These are phyloP conservation scores for Cheilosia pagana DNA, from an alignment of 2,888 invertebrate species.

Conservation along the genomic window DNA sequence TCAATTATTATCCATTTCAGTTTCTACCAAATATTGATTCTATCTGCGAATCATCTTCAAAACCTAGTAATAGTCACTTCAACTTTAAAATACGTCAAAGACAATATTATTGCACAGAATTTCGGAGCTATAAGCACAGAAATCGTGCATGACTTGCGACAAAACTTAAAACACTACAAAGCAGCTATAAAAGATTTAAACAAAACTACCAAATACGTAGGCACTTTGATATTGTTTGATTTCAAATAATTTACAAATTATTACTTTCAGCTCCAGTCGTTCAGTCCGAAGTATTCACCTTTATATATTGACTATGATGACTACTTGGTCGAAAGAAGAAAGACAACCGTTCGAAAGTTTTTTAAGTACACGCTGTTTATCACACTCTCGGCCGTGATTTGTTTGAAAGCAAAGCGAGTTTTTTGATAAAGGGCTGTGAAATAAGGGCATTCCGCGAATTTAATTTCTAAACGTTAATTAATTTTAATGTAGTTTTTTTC, in stretches of 20 bases:
- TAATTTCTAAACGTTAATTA: slow-evolving; percentile 8
- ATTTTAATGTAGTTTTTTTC: slow-evolving; percentile 12
- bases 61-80: slow-evolving; percentile 80
- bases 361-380: slow-evolving; percentile 81
- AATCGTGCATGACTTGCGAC: slow-evolving; percentile 76
- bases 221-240: slow-evolving; percentile 18
- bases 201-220: slow-evolving; percentile 81
- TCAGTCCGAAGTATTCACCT: slow-evolving; percentile 80
- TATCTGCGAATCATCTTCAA: slow-evolving; percentile 82
- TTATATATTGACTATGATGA: slow-evolving; percentile 81
- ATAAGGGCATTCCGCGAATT: slow-evolving; percentile 28
- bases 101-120: slow-evolving; percentile 75
- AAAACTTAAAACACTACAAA: slow-evolving; percentile 78
- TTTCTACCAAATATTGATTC: slow-evolving; percentile 82
- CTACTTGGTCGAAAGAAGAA: slow-evolving; percentile 79
- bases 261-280: slow-evolving; percentile 79
- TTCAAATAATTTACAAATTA: not conserved
- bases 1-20: slow-evolving; percentile 75
- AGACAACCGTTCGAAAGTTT: slow-evolving; percentile 78
- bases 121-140: slow-evolving; percentile 77
- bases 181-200: slow-evolving; percentile 78
- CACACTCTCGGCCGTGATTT: slow-evolving; percentile 80
- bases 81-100: slow-evolving; percentile 79
- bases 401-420: slow-evolving; percentile 79
- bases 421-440: slow-evolving; percentile 71